Percentiles rank a stretch among this genome's conserved stretches.
Evolutionary conservation across 2,797 vertebrate species (phyloP).

Genomic region (Benthosema pterotum): DNA sequence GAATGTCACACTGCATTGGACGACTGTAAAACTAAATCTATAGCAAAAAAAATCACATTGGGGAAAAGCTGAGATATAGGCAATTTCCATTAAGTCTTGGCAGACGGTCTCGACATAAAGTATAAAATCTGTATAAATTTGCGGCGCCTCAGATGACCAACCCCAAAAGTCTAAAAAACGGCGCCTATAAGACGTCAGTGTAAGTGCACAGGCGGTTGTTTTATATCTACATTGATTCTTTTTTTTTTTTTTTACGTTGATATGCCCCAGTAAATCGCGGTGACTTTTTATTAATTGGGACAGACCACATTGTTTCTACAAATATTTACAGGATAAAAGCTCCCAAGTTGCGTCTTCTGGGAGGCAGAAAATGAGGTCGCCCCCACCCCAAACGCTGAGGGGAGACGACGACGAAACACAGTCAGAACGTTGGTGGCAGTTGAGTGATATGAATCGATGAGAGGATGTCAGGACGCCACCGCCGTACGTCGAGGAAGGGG

Average conservation of each 20-base stretch:
- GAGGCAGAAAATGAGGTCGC: conserved; percentile 4
- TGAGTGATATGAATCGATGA: conserved; percentile 24
- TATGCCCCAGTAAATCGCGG: too few species aligned
- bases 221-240: conserved; percentile 1
- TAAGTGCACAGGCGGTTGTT: conserved; percentile 12
- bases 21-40: too few species aligned
- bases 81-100: conserved; percentile 1
- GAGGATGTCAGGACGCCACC: conserved; percentile 38
- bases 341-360: too few species aligned
- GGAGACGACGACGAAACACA: conserved; percentile 12
- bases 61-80: too few species aligned
- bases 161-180: conserved; percentile 5
- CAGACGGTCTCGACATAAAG: conserved; percentile 29
- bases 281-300: too few species aligned
- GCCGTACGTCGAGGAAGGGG: conserved; percentile 38
- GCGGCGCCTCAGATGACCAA: conserved; percentile 1
- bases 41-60: too few species aligned
- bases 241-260: neutral
- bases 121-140: conserved; percentile 2
- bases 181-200: conserved; percentile 30
- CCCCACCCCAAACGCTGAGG: conserved; percentile 4
- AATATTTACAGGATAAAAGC: too few species aligned
- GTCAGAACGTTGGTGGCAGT: conserved; percentile 15
- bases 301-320: too few species aligned
- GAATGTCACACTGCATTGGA: too few species aligned